Base-by-base conservation (phyloP, 1,140 invertebrate genomes). In the Eulimnadia texana region DNA sequence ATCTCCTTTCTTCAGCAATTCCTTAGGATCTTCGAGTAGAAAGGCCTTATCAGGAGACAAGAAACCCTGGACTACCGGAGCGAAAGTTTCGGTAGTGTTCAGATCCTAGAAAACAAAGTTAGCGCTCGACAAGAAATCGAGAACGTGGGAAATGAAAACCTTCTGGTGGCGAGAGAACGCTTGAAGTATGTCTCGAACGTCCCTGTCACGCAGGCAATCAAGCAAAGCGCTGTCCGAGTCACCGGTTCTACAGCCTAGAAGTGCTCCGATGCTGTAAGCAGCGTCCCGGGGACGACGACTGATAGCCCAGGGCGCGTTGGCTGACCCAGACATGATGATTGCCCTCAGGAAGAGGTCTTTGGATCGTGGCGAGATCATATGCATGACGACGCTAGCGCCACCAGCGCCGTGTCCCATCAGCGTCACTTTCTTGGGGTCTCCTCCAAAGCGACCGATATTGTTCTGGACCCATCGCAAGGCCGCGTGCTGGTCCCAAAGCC, bases 371-470 rank as follows among this genome's bases (percentile, higher is more conserved):
- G 81, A 83, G 6, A 78, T 68, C 65, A 82, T 72, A 67, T 82
- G 81, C 64, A 79, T 73, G 20, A 78, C 68, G 2, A 80, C 76
- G 66, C 77, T 78, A n/a, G 78, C 77, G 22, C 80, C 81, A 1
- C 82, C 82, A 3, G 80, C 77, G 0, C 78, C 79, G 70, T 87
- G 81, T 1, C 86, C 86, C 57, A 85, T 74, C 1, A 89, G 68
- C 0, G 86, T 88, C 0, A 90, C 74, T 29, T 77, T 73, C 13
- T 77, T 72, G 0, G 79, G 75, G 72, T 88, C 82, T 3, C 86
- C 86, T 1, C 85, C 85, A 67, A 89, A 88, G 19, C 77, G 72
- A 19, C 72, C 72, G 49, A 87, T 84, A 70, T 89, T 85, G 58
- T 81, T 76, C 55, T 79, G 72, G 1, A 87, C 72, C 86, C 86